Conservation (phyloP, 2,888 invertebrate genomes). For the Nephrotoma guestfalica region DNA sequence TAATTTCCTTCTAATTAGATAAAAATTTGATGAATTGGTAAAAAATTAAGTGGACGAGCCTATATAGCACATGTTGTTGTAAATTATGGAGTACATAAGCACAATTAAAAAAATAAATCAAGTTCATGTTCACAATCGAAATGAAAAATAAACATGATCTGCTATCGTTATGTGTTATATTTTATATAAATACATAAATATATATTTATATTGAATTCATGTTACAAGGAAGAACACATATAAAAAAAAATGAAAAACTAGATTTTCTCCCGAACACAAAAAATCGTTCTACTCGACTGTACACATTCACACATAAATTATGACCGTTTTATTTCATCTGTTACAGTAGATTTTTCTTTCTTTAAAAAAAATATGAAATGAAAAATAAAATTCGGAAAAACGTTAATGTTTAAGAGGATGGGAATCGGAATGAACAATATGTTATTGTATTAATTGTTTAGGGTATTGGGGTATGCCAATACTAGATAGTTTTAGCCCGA, state of each 20-base stretch:
- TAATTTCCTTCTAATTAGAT: background rate
- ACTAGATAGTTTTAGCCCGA: background rate
- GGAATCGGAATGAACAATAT: background rate
- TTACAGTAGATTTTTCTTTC: background rate
- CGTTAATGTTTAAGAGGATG: background rate
- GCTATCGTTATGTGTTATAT: background rate
- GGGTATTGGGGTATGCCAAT: background rate
- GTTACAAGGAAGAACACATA: background rate
- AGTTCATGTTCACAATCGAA: background rate
- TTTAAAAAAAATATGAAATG: background rate
- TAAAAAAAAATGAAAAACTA: background rate
- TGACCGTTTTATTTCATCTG: background rate
- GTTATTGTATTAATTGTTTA: background rate
- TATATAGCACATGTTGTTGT: background rate
- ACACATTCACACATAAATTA: background rate
- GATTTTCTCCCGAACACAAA: background rate
- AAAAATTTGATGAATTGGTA: background rate
- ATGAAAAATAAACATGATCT: background rate
- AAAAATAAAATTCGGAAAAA: background rate
- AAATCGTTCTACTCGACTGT: background rate
- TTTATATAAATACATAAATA: background rate
- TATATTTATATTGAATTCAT: background rate
- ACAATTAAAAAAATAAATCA: background rate
- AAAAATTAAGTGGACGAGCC: background rate
- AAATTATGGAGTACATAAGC: too few species aligned